Conservation (phyloP, 2,797 vertebrate genomes). For the Echeneis naucrates region DNA sequence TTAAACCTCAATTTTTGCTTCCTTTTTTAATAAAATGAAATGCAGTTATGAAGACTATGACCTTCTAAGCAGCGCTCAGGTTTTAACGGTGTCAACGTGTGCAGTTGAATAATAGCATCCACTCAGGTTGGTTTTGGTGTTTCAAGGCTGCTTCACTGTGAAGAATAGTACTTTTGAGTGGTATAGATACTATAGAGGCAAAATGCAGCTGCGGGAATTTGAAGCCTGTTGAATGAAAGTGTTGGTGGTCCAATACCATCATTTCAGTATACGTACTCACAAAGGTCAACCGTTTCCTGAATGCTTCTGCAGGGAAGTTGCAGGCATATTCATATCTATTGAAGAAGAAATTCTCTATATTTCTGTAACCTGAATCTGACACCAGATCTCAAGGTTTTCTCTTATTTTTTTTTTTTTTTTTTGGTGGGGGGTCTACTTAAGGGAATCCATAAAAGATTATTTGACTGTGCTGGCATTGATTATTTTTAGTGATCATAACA, state of each 20-base stretch:
- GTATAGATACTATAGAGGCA: conserved; percentile 20
- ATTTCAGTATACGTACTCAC: neutral
- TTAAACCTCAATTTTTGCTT: conserved; percentile 14
- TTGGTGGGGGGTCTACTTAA: too few species aligned
- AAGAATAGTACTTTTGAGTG: conserved; percentile 2
- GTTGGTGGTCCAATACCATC: conserved; percentile 16
- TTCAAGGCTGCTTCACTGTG: conserved; percentile 31
- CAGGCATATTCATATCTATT: conserved; percentile 12
- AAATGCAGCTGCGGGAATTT: conserved; percentile 20
- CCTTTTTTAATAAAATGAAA: conserved; percentile 16
- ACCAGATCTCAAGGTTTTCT: neutral
- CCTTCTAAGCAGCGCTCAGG: neutral
- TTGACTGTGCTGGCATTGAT: conserved; percentile 10
- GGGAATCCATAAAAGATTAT: neutral
- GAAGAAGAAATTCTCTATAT: neutral
- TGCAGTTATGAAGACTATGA: neutral
- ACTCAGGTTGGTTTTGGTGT: conserved; percentile 9
- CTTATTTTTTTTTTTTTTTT: neutral
- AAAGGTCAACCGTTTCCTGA: conserved; percentile 31
- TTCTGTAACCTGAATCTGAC: neutral
- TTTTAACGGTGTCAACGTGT: conserved; percentile 7
- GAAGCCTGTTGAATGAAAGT: conserved; percentile 6
- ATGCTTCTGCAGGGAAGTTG: conserved; percentile 10
- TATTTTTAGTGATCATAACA: neutral
- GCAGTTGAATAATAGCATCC: conserved; percentile 2